Evolutionary conservation across 2,888 invertebrate genomes (phyloP).

Genomic region (Belgica antarctica): DNA sequence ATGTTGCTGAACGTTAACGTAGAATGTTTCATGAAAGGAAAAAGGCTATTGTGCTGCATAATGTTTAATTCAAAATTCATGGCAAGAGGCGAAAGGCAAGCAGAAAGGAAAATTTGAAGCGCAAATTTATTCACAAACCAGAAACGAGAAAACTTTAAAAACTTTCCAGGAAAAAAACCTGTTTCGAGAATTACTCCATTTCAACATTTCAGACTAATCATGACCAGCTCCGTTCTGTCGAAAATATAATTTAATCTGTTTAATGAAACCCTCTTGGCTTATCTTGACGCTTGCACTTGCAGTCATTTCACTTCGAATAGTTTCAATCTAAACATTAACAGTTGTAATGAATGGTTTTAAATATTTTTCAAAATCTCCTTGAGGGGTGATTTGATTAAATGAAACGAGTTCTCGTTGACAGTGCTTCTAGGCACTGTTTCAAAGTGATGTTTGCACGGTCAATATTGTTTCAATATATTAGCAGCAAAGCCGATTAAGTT

Average conservation of each 20-base stretch:
- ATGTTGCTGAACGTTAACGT: slow-evolving; percentile 5
- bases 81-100: slow-evolving; percentile 21
- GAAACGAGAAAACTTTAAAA: not conserved
- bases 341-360: not conserved
- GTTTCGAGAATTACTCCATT: slow-evolving; percentile 19
- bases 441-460: too few relatives aligned
- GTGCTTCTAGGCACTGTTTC: too few relatives aligned
- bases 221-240: not conserved
- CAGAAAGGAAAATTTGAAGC: slow-evolving; percentile 7
- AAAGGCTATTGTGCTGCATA: slow-evolving; percentile 21
- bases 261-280: slow-evolving; percentile 6
- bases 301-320: not conserved
- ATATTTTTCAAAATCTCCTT: not conserved
- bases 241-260: slow-evolving; percentile 25
- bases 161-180: not conserved
- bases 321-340: slow-evolving; percentile 2
- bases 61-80: slow-evolving; percentile 34
- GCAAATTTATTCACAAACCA: slow-evolving; percentile 6
- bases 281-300: not conserved
- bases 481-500: too few relatives aligned
- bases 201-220: not conserved
- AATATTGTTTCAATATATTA: too few relatives aligned
- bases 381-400: slow-evolving; percentile 23
- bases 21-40: slow-evolving; percentile 4
- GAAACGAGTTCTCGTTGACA: not conserved